Base-by-base conservation (phyloP, 2,888 invertebrate species). In the Saturnia pavonia region DNA sequence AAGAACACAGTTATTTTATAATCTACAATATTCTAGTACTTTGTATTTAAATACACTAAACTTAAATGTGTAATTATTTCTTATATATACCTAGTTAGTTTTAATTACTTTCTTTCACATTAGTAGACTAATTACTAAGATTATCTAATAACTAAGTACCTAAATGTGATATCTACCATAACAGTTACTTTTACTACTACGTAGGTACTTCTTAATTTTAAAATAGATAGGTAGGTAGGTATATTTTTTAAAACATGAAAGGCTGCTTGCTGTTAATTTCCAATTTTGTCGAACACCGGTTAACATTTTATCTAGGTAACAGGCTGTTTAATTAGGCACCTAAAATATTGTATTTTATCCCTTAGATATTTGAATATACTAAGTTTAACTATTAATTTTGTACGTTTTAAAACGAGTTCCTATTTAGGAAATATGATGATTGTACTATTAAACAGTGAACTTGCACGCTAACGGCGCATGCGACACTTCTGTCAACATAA, bases 381-480 rank as follows among this genome's bases (percentile, higher is more conserved):
- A 34, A 6, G 34, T 34, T 34, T 34, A 34, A 4, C 6, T 4
- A 4, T 34, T 34, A 34, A 34, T 2, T 34, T 34, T 34, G 3
- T 34, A 34, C 34, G 3, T 34, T 34, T 34, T 34, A 34, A 6
- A 34, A 34, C 6, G 34, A 34, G 34, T 34, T 2, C 34, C 34
- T 34, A 34, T 34, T 34, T 34, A 34, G 34, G 6, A 34, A 34
- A 34, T 34, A 34, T 34, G 34, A 6, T 34, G 6, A 6, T 34
- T 34, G 3, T 34, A 34, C 34, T 34, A 34, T 34, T 34, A 4
- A 34, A 34, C 34, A 22, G 22, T 1, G 19, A 16, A 51, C 51
- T 12, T 12, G 25, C 14, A 11, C 12, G 57, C 85, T 84, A 85
- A 80, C 85, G 83, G 87, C 87, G 87, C 87, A 87, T 86, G 87